These are phyloP conservation scores for Ormia ochracea DNA, from an alignment of 2,888 invertebrate species.

Conservation along the genomic window DNA sequence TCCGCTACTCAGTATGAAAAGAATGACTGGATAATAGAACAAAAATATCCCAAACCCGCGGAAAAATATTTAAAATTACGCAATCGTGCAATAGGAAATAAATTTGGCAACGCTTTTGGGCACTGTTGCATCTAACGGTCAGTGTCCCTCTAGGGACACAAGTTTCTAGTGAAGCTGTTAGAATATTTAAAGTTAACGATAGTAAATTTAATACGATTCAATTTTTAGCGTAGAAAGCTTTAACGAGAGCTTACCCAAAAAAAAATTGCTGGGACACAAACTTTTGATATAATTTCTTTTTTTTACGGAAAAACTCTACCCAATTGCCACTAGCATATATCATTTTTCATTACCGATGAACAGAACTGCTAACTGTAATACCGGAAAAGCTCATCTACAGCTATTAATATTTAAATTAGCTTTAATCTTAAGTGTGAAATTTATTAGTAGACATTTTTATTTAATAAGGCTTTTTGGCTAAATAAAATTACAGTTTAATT, in stretches of 20 bases:
- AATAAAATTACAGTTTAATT: too few relatives aligned
- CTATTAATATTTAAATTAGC: too few relatives aligned
- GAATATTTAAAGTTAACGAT: constrained; percentile 21
- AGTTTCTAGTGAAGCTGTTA: too few relatives aligned
- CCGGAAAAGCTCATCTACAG: too few relatives aligned
- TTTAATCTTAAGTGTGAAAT: too few relatives aligned
- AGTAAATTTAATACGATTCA: constrained; percentile 63
- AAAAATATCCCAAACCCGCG: constrained; percentile 66
- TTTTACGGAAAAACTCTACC: constrained; percentile 40
- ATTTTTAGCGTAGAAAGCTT: constrained; percentile 63
- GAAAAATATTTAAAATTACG: constrained; percentile 69
- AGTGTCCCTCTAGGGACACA: too few relatives aligned
- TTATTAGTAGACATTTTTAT: too few relatives aligned
- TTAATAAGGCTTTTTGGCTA: too few relatives aligned
- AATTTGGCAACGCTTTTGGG: constrained; percentile 62
- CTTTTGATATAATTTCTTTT: not conserved
- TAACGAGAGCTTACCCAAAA: constrained; percentile 43
- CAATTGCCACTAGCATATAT: too few relatives aligned
- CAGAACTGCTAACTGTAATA: too few relatives aligned
- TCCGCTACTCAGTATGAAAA: constrained; percentile 81
- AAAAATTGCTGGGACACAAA: constrained; percentile 59
- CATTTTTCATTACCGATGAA: too few relatives aligned
- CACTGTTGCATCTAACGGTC: constrained; percentile 53
- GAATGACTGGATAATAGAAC: constrained; percentile 77
- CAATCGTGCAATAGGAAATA: constrained; percentile 69